Conservation (phyloP, 2,113 vertebrate species). For the Myotis brandtii region DNA sequence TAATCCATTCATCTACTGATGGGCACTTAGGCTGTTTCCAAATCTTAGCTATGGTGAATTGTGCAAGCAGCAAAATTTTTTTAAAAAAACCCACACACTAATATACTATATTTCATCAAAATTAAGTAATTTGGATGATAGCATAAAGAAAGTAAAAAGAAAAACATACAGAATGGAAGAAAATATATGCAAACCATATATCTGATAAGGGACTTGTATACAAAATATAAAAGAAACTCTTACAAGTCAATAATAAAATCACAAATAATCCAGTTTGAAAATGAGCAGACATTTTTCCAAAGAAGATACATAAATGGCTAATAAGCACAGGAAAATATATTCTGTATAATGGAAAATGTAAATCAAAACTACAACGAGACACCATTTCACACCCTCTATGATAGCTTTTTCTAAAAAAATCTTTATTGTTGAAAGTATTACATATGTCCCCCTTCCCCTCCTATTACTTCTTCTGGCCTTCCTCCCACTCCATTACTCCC, state of each 20-base stretch:
- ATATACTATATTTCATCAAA: not conserved
- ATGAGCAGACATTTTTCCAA: not conserved
- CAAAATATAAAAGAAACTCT: not conserved
- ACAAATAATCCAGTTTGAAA: slow-evolving; percentile 1
- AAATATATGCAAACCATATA: not conserved
- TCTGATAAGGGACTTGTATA: not conserved
- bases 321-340: not conserved
- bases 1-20: no score
- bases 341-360: not conserved
- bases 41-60: no score
- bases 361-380: not conserved
- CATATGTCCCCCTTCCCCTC: no score
- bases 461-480: no score
- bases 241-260: not conserved
- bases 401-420: not conserved
- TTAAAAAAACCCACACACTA: no score
- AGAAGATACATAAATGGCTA: not conserved
- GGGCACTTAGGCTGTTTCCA: no score
- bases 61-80: not conserved
- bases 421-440: no score
- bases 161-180: not conserved
- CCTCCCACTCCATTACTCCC: no score
- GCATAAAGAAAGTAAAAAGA: not conserved
- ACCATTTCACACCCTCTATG: not conserved
- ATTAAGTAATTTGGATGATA: not conserved